phyloP scores from a whole-genome alignment of 2,888 invertebrate species.

The Parnassius glacialis region DNA sequence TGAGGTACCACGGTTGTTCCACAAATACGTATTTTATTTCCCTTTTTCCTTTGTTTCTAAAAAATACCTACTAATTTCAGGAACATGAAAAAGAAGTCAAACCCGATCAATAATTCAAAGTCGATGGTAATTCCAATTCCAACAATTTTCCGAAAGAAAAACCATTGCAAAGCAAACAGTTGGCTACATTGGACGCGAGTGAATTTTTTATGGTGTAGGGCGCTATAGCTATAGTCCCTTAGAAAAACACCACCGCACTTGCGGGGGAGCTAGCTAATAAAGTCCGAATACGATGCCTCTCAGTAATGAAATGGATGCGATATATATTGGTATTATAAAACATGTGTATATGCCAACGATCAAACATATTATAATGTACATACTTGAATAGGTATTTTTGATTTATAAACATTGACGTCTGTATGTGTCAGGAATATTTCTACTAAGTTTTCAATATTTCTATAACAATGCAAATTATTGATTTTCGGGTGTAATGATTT shows the following conservation, averaged over 20 bases:
- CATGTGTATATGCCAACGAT: not conserved
- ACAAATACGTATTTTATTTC: too few relatives aligned
- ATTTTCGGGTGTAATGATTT: too few relatives aligned
- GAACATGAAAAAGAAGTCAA: conserved; percentile 19
- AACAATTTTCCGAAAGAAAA: conserved; percentile 45
- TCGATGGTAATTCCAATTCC: conserved; percentile 36
- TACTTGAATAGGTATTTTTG: too few relatives aligned
- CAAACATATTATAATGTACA: too few relatives aligned
- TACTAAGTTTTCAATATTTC: too few relatives aligned
- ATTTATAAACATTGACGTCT: too few relatives aligned
- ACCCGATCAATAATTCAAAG: conserved; percentile 50
- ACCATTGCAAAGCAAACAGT: conserved; percentile 48
- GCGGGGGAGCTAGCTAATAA: conserved; percentile 65
- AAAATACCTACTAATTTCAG: not conserved
- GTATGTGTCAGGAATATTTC: too few relatives aligned
- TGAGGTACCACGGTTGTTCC: too few relatives aligned
- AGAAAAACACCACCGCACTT: conserved; percentile 67
- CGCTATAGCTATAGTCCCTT: conserved; percentile 51
- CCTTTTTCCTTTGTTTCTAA: not conserved
- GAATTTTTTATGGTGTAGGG: conserved; percentile 73
- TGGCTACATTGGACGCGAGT: conserved; percentile 54
- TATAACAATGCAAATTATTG: too few relatives aligned
- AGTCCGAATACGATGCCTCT: conserved; percentile 39
- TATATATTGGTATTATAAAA: not conserved
- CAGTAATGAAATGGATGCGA: conserved; percentile 31